Evolutionary conservation across 92 coral and sea anemone species (phyloP).

Genomic region (Plumapathes pennacea): DNA sequence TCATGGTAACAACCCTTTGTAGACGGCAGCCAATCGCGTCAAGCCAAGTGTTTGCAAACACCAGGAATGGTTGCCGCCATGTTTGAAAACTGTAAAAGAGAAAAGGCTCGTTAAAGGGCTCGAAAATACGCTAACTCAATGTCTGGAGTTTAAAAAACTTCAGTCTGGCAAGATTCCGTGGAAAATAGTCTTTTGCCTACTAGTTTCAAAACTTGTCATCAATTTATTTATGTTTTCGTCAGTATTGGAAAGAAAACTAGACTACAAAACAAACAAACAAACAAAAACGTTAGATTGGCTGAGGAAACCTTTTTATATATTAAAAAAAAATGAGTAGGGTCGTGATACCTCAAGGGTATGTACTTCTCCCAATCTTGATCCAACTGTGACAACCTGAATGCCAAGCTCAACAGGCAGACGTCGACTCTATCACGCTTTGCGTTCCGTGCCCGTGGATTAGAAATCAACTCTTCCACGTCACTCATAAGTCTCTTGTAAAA

Average conservation of each 20-base stretch:
- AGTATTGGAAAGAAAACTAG: too few relatives aligned
- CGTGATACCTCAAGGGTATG: conserved; percentile 64
- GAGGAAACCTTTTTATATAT: too few relatives aligned
- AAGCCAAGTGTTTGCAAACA: conserved; percentile 71
- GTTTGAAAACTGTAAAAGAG: conserved; percentile 61
- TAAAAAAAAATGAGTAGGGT: too few relatives aligned
- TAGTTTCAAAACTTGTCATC: too few relatives aligned
- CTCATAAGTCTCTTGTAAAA: conserved; percentile 78
- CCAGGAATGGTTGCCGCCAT: conserved; percentile 84
- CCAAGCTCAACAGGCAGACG: conserved; percentile 71
- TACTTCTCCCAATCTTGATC: conserved; percentile 80
- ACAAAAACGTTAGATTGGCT: too few relatives aligned
- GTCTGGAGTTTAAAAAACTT: too few relatives aligned
- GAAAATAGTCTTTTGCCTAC: too few relatives aligned
- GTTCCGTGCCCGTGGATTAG: conserved; percentile 40
- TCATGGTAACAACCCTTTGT: conserved; percentile 52
- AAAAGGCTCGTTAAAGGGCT: neutral
- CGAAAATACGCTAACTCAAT: too few relatives aligned
- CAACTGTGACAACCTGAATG: conserved; percentile 80
- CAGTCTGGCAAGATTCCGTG: too few relatives aligned
- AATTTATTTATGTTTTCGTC: too few relatives aligned
- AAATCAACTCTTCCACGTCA: conserved; percentile 72
- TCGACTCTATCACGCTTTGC: conserved; percentile 53
- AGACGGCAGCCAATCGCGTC: conserved; percentile 67
- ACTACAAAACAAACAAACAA: too few relatives aligned